These are phyloP conservation scores for Trachurus trachurus DNA, from an alignment of 2,797 vertebrate species.

Conservation along the genomic window DNA sequence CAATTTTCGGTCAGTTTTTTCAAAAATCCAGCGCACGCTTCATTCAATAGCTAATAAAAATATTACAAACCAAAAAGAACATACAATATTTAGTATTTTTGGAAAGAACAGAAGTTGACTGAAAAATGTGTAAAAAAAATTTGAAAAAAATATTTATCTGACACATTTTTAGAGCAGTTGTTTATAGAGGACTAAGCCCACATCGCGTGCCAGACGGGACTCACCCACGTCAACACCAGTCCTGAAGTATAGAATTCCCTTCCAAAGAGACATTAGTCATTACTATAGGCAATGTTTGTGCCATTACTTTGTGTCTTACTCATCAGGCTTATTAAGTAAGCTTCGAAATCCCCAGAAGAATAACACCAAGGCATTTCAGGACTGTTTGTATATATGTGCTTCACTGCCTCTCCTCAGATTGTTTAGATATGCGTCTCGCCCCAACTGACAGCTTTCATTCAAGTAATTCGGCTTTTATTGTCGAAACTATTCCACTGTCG, in stretches of 20 bases:
- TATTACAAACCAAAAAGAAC: too few species aligned
- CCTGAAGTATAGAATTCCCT: conserved; percentile 69
- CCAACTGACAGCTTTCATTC: conserved; percentile 69
- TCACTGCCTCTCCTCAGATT: conserved; percentile 52
- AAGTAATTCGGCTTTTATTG: conserved; percentile 51
- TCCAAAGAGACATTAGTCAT: conserved; percentile 77
- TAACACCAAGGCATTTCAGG: conserved; percentile 59
- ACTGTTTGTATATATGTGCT: conserved; percentile 46
- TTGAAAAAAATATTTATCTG: too few species aligned
- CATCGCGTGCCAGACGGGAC: conserved; percentile 81
- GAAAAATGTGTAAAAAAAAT: too few species aligned
- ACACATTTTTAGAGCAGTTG: too few species aligned
- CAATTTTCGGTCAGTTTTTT: too few species aligned
- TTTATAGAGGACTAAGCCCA: too few species aligned
- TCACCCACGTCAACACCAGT: conserved; percentile 76
- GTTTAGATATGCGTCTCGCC: conserved; percentile 73
- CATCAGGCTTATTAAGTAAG: conserved; percentile 73
- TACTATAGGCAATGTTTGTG: conserved; percentile 57
- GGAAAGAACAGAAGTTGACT: too few species aligned
- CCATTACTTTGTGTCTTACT: conserved; percentile 67
- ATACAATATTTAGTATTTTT: too few species aligned
- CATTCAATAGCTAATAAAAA: too few species aligned
- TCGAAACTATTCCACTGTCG: conserved; percentile 29
- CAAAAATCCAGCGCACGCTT: too few species aligned
- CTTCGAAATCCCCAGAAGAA: conserved; percentile 62